These are phyloP conservation scores for Trachurus trachurus DNA, from an alignment of 2,797 vertebrate species.

Conservation along the genomic window DNA sequence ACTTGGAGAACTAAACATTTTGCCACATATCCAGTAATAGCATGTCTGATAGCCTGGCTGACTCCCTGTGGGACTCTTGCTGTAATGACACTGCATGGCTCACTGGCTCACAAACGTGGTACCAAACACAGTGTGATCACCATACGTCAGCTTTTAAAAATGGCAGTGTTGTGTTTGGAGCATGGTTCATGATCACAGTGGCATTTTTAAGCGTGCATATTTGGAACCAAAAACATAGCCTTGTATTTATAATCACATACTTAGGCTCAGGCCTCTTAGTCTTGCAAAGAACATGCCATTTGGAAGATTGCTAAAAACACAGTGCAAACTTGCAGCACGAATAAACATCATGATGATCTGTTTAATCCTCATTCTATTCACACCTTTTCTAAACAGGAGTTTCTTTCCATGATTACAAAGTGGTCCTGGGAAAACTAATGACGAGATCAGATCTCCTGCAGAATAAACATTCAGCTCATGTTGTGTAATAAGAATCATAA, in stretches of 20 bases:
- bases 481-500: not conserved
- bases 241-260: constrained; percentile 6
- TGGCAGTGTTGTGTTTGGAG: constrained; percentile 14
- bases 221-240: constrained; percentile 5
- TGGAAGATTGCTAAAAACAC: not conserved
- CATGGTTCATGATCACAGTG: not conserved
- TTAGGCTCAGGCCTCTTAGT: not conserved
- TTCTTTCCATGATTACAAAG: not conserved
- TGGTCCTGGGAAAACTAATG: not conserved
- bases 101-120: constrained; percentile 42
- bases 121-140: constrained; percentile 12
- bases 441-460: not conserved
- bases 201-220: not conserved
- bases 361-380: not conserved
- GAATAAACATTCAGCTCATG: constrained; percentile 12
- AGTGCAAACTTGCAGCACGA: not conserved
- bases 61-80: constrained; percentile 33
- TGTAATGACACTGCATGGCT: constrained; percentile 42
- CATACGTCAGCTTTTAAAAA: constrained; percentile 14
- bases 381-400: constrained; percentile 8
- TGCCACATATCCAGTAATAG: constrained; percentile 53
- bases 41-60: constrained; percentile 42
- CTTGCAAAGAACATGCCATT: not conserved
- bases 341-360: constrained; percentile 12
- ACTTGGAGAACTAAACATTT: constrained; percentile 34